Evolutionary conservation across 1,140 invertebrate genomes (phyloP).

Genomic region (Stegodyphus mimosarum): DNA sequence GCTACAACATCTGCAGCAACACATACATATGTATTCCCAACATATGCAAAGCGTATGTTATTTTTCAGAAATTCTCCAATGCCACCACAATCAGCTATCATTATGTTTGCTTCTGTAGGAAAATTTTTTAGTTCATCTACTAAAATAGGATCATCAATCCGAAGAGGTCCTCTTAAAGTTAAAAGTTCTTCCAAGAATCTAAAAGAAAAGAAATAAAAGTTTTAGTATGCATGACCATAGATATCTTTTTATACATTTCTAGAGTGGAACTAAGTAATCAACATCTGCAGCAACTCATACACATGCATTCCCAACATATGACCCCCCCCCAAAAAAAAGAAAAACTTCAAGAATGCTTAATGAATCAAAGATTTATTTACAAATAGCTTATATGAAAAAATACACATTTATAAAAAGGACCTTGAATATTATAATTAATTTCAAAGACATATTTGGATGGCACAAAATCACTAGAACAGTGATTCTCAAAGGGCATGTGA

Average conservation of each 20-base stretch:
- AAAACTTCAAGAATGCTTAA: no score
- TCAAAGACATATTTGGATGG: no score
- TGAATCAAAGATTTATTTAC: no score
- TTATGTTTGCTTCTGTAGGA: neutral
- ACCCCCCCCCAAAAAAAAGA: no score
- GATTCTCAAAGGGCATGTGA: no score
- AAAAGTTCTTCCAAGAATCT: constrained; percentile 2
- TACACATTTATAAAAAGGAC: no score
- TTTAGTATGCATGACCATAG: neutral
- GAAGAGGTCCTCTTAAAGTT: neutral
- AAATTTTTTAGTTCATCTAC: neutral
- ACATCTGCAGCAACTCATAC: no score
- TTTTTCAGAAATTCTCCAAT: constrained; percentile 21
- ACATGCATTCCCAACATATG: no score
- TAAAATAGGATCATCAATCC: neutral
- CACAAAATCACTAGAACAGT: no score
- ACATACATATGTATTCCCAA: neutral
- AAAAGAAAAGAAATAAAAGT: neutral
- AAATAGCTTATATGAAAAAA: no score
- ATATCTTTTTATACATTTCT: neutral
- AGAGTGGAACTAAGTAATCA: neutral
- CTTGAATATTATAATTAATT: no score
- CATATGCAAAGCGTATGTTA: neutral
- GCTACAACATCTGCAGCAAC: neutral
- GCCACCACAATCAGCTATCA: constrained; percentile 5